These are phyloP conservation scores for Hypotaenidia philippensis DNA, from an alignment of 2,797 vertebrate genomes.

Conservation along the genomic window DNA sequence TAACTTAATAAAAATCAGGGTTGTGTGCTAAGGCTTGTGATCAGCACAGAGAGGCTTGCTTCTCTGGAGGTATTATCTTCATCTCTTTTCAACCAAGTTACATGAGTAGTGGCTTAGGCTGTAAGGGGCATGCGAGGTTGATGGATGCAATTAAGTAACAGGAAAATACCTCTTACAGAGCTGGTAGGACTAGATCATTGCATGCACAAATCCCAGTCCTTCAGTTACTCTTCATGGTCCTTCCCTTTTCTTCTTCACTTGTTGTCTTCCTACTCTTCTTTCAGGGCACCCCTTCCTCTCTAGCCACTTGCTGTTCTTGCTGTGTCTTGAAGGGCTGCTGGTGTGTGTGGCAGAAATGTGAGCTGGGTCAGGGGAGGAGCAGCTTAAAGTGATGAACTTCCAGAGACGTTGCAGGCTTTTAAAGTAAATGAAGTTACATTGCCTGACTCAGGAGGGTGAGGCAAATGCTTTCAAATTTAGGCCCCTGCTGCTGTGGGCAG, in stretches of 20 bases:
- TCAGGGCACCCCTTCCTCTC: neutral
- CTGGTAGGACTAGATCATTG: neutral
- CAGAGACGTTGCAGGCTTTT: neutral
- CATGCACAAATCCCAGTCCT: neutral
- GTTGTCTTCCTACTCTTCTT: neutral
- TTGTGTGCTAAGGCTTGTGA: neutral
- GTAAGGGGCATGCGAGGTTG: neutral
- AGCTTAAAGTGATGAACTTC: neutral
- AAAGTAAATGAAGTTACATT: neutral
- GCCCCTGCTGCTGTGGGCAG: neutral
- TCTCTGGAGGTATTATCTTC: neutral
- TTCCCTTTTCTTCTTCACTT: neutral
- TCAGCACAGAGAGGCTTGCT: neutral
- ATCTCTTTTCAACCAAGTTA: neutral
- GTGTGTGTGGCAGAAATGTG: fast-evolving
- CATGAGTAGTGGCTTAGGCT: neutral
- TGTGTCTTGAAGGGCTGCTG: neutral
- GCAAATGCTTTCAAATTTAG: neutral
- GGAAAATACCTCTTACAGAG: neutral
- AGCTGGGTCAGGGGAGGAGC: neutral
- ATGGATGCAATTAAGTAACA: neutral
- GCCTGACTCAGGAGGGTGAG: neutral
- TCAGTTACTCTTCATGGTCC: neutral
- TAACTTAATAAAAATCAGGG: neutral
- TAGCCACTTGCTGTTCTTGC: neutral